Conservation (phyloP, 1,140 invertebrate genomes). For the Drosophila nebulosa region DNA sequence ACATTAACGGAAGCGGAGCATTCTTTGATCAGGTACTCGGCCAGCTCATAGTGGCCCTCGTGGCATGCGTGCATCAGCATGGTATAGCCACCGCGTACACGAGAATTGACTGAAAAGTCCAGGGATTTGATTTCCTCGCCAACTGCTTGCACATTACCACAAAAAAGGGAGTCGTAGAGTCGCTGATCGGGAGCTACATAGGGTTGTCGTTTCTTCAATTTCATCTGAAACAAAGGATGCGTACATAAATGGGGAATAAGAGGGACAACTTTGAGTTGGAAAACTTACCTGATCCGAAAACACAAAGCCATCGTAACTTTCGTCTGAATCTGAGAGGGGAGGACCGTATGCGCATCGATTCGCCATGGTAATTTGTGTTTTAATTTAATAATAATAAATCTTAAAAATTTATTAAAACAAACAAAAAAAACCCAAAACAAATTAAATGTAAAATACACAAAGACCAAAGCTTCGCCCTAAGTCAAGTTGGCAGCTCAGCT, state of each 20-base stretch:
- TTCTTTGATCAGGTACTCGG: conserved; percentile 45
- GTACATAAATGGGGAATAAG: neutral
- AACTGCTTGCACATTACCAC: conserved; percentile 31
- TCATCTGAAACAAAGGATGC: conserved; percentile 8
- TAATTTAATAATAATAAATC: neutral
- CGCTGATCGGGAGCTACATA: conserved; percentile 32
- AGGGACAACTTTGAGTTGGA: neutral
- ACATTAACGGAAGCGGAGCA: conserved; percentile 54
- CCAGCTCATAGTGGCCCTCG: conserved; percentile 54
- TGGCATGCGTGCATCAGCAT: conserved; percentile 56
- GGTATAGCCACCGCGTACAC: conserved; percentile 29
- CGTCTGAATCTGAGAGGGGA: conserved; percentile 67
- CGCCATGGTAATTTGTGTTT: conserved; percentile 19
- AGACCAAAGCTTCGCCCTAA: neutral
- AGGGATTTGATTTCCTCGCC: conserved; percentile 50
- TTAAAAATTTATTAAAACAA: conserved; percentile 16
- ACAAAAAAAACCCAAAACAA: neutral
- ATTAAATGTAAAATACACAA: conserved; percentile 29
- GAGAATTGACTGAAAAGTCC: conserved; percentile 26
- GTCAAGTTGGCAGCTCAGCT: neutral
- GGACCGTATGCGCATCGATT: conserved; percentile 31
- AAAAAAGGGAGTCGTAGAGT: conserved; percentile 32
- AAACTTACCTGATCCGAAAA: conserved; percentile 47
- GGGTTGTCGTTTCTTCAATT: conserved; percentile 9
- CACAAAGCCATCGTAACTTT: conserved; percentile 71